Percentiles rank a stretch among this genome's conserved stretches.
These are phyloP conservation scores for Leuctra nigra DNA, from an alignment of 2,888 invertebrate species.

Conservation along the genomic window DNA sequence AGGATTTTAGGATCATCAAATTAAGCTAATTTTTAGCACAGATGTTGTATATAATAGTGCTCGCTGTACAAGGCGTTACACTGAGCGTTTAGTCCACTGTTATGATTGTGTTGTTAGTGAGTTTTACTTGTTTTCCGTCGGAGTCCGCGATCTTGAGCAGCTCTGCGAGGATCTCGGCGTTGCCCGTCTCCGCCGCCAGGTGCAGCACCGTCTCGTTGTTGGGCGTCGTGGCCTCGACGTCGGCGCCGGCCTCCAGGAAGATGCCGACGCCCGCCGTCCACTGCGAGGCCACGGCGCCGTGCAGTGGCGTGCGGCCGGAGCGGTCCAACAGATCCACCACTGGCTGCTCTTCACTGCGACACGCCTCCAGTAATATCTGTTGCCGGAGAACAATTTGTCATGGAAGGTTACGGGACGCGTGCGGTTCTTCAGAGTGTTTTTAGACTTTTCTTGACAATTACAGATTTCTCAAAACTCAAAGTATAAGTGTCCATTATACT, in stretches of 20 bases:
- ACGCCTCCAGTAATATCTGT: slow-evolving; percentile 37
- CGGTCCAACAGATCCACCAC: slow-evolving; percentile 42
- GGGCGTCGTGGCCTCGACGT: slow-evolving; percentile 40
- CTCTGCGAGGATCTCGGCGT: slow-evolving; percentile 45
- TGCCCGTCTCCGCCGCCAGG: slow-evolving; percentile 47
- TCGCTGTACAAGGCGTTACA: no score
- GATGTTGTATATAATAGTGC: no score
- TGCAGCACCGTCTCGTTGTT: slow-evolving; percentile 49
- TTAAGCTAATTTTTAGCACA: no score
- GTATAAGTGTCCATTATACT: no score
- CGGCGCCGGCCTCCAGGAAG: slow-evolving; percentile 47
- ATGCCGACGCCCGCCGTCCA: slow-evolving; percentile 49
- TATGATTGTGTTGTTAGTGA: no score
- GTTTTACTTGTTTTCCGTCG: slow-evolving; percentile 29
- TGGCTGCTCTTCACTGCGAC: slow-evolving; percentile 15
- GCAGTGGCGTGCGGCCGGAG: slow-evolving; percentile 48
- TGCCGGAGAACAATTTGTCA: no score
- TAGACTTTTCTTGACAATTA: no score
- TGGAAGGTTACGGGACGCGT: no score
- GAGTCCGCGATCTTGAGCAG: slow-evolving; percentile 45
- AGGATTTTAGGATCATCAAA: no score
- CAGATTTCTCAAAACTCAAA: no score
- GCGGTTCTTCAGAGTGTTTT: background rate
- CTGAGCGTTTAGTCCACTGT: no score
- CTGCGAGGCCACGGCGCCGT: slow-evolving; percentile 45